Evolutionary conservation across 2,113 vertebrate species (phyloP), one percentile per base, ranked within the genome.

Genomic region (Sigmodon hispidus): DNA sequence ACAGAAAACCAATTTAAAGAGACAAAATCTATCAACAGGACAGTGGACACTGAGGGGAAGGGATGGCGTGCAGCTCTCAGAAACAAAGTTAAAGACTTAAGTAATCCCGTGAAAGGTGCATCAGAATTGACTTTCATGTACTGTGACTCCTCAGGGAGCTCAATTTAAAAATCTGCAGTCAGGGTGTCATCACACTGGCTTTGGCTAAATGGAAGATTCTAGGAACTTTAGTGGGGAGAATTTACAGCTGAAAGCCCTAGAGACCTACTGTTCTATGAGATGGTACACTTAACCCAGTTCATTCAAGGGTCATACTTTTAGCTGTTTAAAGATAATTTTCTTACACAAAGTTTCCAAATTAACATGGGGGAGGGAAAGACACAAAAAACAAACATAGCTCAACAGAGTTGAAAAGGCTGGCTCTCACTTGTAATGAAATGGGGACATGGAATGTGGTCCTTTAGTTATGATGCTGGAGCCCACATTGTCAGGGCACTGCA

Each of bases 221-320:
- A 31, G 84, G 55, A 19, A 8, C 24, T 17, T 26, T 5, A 22
- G 6, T 0, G 5, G n/a, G 36, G 17, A 43, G 29, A 6, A 31
- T 45, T 45, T 31, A 1, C 10, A 36, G 67, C 13, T 48, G 3
- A 0, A 7, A 21, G 55, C 65, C 67, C 29, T 40, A 3, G 0
- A 16, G 8, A 36, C 79, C 43, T 8, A 3, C 36, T 65, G 50
- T 45, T 6, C 45, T 75, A 36, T 24, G 45, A 67, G 48, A 43
- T 45, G 43, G 34, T 80, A n/a, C 48, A 15, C 29, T 1, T 13
- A 69, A 55, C 36, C 22, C n/a, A 22, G 55, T 36, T 36, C 45
- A 13, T 24, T 26, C 52, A 70, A 34, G 29, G 34, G 3, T 11
- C 72, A 15, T 36, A 22, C 19, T 26, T 69, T 52, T 7, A 55